Conservation (phyloP, 1,140 invertebrate species). For the Ooceraea biroi region DNA sequence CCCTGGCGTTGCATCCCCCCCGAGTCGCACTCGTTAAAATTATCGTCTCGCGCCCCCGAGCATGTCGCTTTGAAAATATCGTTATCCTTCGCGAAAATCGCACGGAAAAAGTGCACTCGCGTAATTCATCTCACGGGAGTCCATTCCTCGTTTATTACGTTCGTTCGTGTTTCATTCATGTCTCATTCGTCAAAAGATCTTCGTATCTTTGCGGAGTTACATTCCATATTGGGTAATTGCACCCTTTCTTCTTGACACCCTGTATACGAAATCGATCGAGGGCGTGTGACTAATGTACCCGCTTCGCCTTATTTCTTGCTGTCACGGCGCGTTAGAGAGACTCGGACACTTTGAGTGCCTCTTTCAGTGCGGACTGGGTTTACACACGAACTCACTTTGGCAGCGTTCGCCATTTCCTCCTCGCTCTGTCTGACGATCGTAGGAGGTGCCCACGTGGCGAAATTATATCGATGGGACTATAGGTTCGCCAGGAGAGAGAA, state of each 20-base stretch:
- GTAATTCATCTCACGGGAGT: too few relatives aligned
- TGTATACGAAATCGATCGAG: constrained; percentile 42
- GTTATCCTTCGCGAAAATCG: constrained; percentile 3
- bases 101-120: neutral
- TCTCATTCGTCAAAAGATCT: neutral
- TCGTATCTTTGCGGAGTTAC: neutral
- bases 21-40: constrained; percentile 46
- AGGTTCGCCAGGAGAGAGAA: neutral
- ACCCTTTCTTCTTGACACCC: neutral
- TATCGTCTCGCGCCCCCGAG: constrained; percentile 22
- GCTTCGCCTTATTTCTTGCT: constrained; percentile 53
- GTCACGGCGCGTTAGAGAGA: constrained; percentile 40
- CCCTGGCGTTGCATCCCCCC: constrained; percentile 28
- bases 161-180: too few relatives aligned
- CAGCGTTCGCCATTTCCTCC: constrained; percentile 35
- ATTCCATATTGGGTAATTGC: neutral
- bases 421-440: constrained; percentile 19
- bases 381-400: constrained; percentile 62
- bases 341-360: constrained; percentile 65
- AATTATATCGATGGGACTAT: constrained; percentile 37
- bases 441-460: constrained; percentile 1
- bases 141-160: too few relatives aligned
- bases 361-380: constrained; percentile 55
- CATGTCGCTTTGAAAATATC: constrained; percentile 25
- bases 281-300: constrained; percentile 55